These are phyloP conservation scores for Acronicta aceris DNA, from an alignment of 2,888 invertebrate genomes.

Conservation along the genomic window DNA sequence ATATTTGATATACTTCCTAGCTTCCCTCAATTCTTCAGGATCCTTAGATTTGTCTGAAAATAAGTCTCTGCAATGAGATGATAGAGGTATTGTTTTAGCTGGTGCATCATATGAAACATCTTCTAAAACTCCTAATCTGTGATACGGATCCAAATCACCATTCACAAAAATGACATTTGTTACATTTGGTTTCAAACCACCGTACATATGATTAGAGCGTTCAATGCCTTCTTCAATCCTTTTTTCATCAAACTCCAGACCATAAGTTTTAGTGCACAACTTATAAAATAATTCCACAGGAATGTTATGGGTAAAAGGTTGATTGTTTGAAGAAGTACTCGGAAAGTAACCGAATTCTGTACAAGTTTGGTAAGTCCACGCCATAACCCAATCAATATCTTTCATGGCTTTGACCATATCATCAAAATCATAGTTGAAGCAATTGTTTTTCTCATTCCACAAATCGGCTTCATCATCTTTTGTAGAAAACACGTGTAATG, in stretches of 20 bases:
- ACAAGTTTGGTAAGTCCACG: conserved; percentile 93
- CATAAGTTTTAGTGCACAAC: conserved; percentile 80
- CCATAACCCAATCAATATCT: conserved; percentile 60
- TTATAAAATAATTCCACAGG: conserved; percentile 78
- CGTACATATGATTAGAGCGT: conserved; percentile 85
- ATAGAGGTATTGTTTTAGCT: conserved; percentile 71
- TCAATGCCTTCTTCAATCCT: conserved; percentile 74
- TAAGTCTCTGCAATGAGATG: conserved; percentile 78
- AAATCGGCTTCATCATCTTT: conserved; percentile 56
- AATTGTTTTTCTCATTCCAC: conserved; percentile 63
- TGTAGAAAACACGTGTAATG: conserved; percentile 47
- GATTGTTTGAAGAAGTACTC: conserved; percentile 87
- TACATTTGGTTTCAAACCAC: conserved; percentile 82
- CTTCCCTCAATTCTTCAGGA: conserved; percentile 76
- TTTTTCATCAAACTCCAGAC: conserved; percentile 73
- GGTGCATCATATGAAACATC: conserved; percentile 79
- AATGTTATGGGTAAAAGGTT: conserved; percentile 89
- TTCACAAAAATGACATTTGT: conserved; percentile 89
- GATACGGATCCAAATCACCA: conserved; percentile 90
- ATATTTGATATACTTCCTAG: conserved; percentile 73
- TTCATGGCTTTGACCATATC: conserved; percentile 66
- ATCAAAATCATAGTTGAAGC: conserved; percentile 74
- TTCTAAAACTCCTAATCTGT: conserved; percentile 83
- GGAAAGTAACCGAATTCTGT: conserved; percentile 94
- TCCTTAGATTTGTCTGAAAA: conserved; percentile 68